Evolutionary conservation across 1,140 invertebrate genomes (phyloP).

Genomic region (Diuraphis noxia): DNA sequence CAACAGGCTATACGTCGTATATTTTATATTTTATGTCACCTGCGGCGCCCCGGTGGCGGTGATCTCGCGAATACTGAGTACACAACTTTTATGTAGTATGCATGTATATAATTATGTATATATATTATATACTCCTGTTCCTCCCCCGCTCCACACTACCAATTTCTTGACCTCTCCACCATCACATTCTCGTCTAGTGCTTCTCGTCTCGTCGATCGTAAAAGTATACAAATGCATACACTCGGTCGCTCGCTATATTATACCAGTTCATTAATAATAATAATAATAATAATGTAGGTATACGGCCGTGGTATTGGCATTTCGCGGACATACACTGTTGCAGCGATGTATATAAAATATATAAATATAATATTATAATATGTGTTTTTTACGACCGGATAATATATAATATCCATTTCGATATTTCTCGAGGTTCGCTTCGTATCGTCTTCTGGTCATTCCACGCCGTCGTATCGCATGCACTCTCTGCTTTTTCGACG

Average conservation of each 20-base stretch:
- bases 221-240: slow-evolving; percentile 34
- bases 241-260: neutral
- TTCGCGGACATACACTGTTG: neutral
- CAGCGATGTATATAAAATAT: neutral
- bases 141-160: neutral
- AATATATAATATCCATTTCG: slow-evolving; percentile 41
- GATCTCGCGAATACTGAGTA: neutral
- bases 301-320: neutral
- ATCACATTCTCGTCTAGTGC: neutral
- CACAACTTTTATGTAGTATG: neutral
- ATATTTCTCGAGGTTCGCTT: neutral
- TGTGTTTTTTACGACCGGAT: slow-evolving; percentile 47
- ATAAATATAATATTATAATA: neutral
- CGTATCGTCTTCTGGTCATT: slow-evolving; percentile 14
- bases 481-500: neutral
- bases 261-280: neutral
- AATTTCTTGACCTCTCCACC: neutral
- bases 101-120: neutral
- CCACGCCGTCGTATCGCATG: neutral
- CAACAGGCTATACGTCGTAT: neutral
- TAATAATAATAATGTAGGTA: neutral
- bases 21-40: slow-evolving; percentile 39
- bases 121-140: neutral
- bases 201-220: neutral
- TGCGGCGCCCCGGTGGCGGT: slow-evolving; percentile 27